These are phyloP conservation scores for Dryas iulia DNA, from an alignment of 1,140 invertebrate species.

Conservation along the genomic window DNA sequence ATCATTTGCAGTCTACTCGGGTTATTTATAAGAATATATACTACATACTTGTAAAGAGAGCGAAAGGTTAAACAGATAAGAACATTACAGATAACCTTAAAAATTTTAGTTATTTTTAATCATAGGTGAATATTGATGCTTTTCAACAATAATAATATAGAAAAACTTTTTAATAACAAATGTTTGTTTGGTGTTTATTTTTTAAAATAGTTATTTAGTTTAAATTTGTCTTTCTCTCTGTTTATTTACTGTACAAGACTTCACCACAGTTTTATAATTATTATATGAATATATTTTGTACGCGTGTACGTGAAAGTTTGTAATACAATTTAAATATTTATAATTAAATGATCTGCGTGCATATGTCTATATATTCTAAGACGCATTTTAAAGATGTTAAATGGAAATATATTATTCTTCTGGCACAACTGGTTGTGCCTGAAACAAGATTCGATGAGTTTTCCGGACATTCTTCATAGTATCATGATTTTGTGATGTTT, in stretches of 20 bases:
- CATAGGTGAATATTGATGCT: background rate
- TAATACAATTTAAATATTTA: too few species aligned
- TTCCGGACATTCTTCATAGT: background rate
- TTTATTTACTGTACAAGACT: background rate
- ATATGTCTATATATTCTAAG: too few species aligned
- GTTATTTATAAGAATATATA: background rate
- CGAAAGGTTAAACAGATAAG: background rate
- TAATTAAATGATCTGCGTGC: too few species aligned
- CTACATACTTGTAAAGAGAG: background rate
- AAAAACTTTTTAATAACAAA: too few species aligned
- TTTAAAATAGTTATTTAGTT: background rate
- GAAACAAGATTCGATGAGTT: background rate
- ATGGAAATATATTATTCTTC: conserved; percentile 1
- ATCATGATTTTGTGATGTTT: background rate
- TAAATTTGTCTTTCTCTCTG: background rate
- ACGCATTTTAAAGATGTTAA: too few species aligned
- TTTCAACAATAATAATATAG: too few species aligned
- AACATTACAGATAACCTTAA: background rate
- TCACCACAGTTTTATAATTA: background rate
- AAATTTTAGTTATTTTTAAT: background rate
- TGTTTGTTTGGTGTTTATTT: too few species aligned
- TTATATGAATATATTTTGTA: background rate
- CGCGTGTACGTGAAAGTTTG: too few species aligned
- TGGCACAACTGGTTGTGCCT: conserved; percentile 6
- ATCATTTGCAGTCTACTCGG: background rate